Evolutionary conservation across 2,797 vertebrate genomes (phyloP).

Genomic region (Huso huso): DNA sequence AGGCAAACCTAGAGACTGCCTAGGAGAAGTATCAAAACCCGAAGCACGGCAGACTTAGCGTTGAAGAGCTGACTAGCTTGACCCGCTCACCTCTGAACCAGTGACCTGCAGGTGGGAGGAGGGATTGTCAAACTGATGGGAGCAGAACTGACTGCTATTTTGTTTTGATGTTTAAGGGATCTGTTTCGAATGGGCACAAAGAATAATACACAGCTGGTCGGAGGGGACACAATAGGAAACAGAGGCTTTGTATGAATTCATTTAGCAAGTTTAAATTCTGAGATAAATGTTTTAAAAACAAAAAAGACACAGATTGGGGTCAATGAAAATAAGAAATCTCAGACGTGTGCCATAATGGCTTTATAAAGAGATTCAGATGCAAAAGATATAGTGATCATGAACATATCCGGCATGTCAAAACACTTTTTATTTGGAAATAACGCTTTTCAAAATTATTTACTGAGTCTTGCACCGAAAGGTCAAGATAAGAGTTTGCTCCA

Average conservation of each 20-base stretch:
- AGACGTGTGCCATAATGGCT: conserved; percentile 7
- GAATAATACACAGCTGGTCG: conserved; percentile 47
- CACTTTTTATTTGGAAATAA: conserved; percentile 16
- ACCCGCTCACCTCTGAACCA: conserved; percentile 60
- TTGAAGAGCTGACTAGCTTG: conserved; percentile 54
- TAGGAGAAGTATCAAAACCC: conserved; percentile 37
- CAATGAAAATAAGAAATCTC: conserved; percentile 11
- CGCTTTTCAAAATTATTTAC: no score
- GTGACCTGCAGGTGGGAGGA: conserved; percentile 80
- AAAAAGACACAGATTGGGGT: no score
- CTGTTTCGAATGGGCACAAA: conserved; percentile 60
- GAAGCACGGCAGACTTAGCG: conserved; percentile 35
- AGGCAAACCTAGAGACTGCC: conserved; percentile 36
- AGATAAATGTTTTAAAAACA: no score
- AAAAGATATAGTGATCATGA: conserved; percentile 25
- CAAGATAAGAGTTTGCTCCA: no score
- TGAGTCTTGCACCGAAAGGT: no score
- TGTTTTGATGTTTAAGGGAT: conserved; percentile 72
- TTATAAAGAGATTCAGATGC: conserved; percentile 10
- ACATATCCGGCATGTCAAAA: conserved; percentile 33
- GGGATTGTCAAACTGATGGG: conserved; percentile 70
- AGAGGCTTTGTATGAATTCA: no score
- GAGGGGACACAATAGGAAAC: conserved; percentile 25
- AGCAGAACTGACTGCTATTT: conserved; percentile 48
- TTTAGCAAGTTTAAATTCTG: no score